phyloP scores from a whole-genome alignment of 2,113 vertebrate genomes.

The Sebastes schlegelii region DNA sequence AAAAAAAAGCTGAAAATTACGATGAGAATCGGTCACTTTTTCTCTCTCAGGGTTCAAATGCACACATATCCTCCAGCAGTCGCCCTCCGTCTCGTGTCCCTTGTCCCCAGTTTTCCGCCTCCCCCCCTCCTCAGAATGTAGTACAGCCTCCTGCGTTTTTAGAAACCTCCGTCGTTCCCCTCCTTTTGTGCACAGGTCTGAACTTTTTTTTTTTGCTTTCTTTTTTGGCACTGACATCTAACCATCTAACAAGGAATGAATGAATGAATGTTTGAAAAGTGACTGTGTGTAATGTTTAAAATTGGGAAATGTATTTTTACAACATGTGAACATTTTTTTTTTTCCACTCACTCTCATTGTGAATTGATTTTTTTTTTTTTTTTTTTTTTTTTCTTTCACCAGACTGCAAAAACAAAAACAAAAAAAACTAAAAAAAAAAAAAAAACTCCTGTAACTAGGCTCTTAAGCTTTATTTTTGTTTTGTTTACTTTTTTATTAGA shows the following conservation, averaged over 20 bases:
- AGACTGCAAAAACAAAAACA: conserved; percentile 85
- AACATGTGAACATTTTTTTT: conserved; percentile 82
- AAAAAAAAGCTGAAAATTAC: conserved; percentile 53
- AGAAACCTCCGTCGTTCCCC: conserved; percentile 37
- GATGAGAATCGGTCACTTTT: conserved; percentile 78
- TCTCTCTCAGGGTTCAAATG: conserved; percentile 88
- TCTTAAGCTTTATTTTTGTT: conserved; percentile 88
- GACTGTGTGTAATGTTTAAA: conserved; percentile 80
- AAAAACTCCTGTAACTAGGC: conserved; percentile 85
- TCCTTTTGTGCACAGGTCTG: conserved; percentile 71
- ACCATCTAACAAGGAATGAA: conserved; percentile 81
- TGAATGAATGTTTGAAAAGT: conserved; percentile 82
- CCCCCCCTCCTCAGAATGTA: conserved; percentile 42
- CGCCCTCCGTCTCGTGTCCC: conserved; percentile 66
- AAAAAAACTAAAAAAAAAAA: conserved; percentile 68
- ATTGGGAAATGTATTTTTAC: conserved; percentile 89
- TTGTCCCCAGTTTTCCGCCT: conserved; percentile 47
- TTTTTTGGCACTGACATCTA: conserved; percentile 83
- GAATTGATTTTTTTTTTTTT: conserved; percentile 73
- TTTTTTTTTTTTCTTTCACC: conserved; percentile 78
- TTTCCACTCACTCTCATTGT: conserved; percentile 79
- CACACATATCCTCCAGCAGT: conserved; percentile 82
- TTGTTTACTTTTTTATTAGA: conserved; percentile 90
- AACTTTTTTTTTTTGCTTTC: conserved; percentile 59
- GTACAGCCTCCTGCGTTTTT: conserved; percentile 62